Evolutionary conservation across 2,797 vertebrate species (phyloP).

Genomic region (Chaenodraco wilsoni): DNA sequence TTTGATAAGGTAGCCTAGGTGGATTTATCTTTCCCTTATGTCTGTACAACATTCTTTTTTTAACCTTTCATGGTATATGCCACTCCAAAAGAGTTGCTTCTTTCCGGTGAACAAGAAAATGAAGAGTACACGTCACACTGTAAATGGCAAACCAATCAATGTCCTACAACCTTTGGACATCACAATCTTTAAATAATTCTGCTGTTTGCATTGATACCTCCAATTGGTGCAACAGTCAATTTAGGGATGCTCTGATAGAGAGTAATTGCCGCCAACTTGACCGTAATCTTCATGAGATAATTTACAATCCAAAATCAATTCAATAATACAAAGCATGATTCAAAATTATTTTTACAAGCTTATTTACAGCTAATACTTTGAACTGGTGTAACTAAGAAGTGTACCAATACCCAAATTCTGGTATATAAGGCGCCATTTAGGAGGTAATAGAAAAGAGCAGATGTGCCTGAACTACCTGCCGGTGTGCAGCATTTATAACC

Average conservation of each 20-base stretch:
- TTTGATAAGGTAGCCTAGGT: slow-evolving; percentile 44
- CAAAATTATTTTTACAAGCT: slow-evolving; percentile 75
- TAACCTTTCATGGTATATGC: slow-evolving; percentile 50
- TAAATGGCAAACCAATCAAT: slow-evolving; percentile 50
- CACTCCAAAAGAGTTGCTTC: slow-evolving; percentile 40
- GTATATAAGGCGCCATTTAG: slow-evolving; percentile 51
- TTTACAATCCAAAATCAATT: slow-evolving; percentile 69
- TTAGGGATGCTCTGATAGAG: slow-evolving; percentile 44
- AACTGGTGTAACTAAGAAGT: slow-evolving; percentile 66
- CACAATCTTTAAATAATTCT: slow-evolving; percentile 48
- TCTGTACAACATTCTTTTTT: slow-evolving; percentile 47
- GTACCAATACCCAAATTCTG: slow-evolving; percentile 60
- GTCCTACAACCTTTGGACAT: slow-evolving; percentile 50
- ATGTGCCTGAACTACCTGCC: slow-evolving; percentile 63
- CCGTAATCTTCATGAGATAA: slow-evolving; percentile 49
- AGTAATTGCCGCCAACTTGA: slow-evolving; percentile 42
- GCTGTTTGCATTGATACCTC: slow-evolving; percentile 40
- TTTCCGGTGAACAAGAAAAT: slow-evolving; percentile 41
- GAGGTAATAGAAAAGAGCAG: slow-evolving; percentile 64
- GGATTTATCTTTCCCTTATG: slow-evolving; percentile 31
- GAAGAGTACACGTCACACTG: slow-evolving; percentile 45
- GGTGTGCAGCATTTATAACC: slow-evolving; percentile 58
- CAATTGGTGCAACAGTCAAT: slow-evolving; percentile 44
- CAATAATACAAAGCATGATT: slow-evolving; percentile 69
- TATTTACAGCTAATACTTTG: slow-evolving; percentile 82